phyloP scores from a whole-genome alignment of 2,888 invertebrate genomes.

The Penaeus monodon region DNA sequence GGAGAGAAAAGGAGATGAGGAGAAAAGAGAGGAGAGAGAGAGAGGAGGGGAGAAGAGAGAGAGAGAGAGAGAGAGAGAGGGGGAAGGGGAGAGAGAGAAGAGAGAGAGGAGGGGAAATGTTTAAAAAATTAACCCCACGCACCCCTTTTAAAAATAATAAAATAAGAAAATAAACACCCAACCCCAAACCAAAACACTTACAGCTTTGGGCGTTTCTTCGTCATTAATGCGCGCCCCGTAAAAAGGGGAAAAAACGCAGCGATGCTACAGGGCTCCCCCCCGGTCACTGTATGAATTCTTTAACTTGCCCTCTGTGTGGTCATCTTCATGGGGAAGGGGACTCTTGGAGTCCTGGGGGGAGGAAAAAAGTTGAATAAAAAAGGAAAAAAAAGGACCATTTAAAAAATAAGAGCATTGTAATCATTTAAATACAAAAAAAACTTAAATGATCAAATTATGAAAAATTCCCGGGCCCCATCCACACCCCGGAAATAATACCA shows the following conservation, averaged over 20 bases:
- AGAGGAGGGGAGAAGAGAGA: too few relatives aligned
- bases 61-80: too few relatives aligned
- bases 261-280: slow-evolving; percentile 77
- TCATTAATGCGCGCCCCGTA: slow-evolving; percentile 80
- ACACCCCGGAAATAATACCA: too few relatives aligned
- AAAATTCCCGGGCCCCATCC: too few relatives aligned
- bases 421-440: too few relatives aligned
- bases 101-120: too few relatives aligned
- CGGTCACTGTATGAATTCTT: slow-evolving; percentile 81
- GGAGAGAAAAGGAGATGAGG: too few relatives aligned
- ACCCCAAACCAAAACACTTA: slow-evolving; percentile 38
- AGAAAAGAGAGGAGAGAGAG: too few relatives aligned
- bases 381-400: background rate
- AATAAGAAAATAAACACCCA: background rate
- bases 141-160: background rate
- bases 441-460: too few relatives aligned
- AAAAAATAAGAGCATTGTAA: too few relatives aligned
- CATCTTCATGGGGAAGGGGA: slow-evolving; percentile 81
- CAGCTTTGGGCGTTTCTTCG: slow-evolving; percentile 78
- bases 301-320: slow-evolving; percentile 79
- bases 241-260: slow-evolving; percentile 79
- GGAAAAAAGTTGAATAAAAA: slow-evolving; percentile 32
- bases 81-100: too few relatives aligned
- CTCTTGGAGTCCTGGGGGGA: slow-evolving; percentile 77
- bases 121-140: too few relatives aligned